Percentiles rank a stretch among this genome's conserved stretches.
Conservation (phyloP, 2,888 invertebrate genomes). For the Stenoptilia bipunctidactyla region DNA sequence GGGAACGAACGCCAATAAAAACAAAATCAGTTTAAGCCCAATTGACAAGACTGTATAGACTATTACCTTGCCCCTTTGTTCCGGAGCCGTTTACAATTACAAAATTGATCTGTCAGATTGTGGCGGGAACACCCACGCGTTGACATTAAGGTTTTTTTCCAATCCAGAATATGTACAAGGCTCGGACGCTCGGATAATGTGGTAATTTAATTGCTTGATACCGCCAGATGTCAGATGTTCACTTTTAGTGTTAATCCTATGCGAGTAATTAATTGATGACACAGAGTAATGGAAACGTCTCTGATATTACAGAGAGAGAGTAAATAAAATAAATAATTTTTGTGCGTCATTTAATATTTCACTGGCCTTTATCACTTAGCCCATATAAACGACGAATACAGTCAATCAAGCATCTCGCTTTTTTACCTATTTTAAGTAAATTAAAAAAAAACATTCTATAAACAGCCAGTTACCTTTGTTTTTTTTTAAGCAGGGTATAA, state of each 20-base stretch:
- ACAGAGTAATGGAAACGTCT: too few species aligned
- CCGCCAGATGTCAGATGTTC: background rate
- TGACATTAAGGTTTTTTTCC: slow-evolving; percentile 30
- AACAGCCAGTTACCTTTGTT: too few species aligned
- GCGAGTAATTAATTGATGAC: background rate
- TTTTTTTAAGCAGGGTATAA: too few species aligned
- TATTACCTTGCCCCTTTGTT: slow-evolving; percentile 22
- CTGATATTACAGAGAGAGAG: too few species aligned
- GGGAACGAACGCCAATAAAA: slow-evolving; percentile 57
- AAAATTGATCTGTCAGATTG: slow-evolving; percentile 10
- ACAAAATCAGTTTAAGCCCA: slow-evolving; percentile 60
- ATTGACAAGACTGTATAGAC: slow-evolving; percentile 55
- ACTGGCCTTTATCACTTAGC: too few species aligned
- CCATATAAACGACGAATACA: too few species aligned
- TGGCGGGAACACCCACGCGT: slow-evolving; percentile 38
- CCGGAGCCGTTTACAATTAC: slow-evolving; percentile 17
- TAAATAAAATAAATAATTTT: too few species aligned
- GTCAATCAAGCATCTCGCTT: too few species aligned
- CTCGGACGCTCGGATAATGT: background rate
- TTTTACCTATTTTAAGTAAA: too few species aligned
- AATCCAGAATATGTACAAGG: slow-evolving; percentile 23
- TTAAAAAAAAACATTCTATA: too few species aligned
- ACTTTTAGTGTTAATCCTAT: background rate
- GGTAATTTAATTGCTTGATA: background rate
- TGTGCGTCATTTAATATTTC: too few species aligned